phyloP scores from a whole-genome alignment of 2,888 invertebrate species.

The Melanargia galathea region DNA sequence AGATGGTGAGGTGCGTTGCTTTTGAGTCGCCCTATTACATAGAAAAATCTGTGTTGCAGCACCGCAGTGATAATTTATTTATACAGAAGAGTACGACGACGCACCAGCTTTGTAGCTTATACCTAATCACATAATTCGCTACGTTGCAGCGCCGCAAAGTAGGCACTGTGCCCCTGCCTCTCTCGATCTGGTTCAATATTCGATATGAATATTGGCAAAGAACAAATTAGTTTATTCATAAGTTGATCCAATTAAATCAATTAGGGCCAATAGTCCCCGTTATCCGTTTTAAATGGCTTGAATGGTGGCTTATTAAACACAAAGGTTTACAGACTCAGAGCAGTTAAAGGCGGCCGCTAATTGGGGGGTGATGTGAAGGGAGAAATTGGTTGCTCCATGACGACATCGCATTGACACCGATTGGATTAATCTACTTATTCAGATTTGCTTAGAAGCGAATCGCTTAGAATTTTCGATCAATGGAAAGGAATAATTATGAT shows the following conservation, averaged over 20 bases:
- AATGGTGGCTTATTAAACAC: constrained; percentile 18
- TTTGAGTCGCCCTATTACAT: too few relatives aligned
- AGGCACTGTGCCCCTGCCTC: too few relatives aligned
- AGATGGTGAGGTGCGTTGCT: too few relatives aligned
- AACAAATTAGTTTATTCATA: background rate
- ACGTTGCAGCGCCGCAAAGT: too few relatives aligned
- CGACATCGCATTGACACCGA: constrained; percentile 4
- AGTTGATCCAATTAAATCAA: background rate
- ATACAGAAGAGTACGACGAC: too few relatives aligned
- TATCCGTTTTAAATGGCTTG: constrained; percentile 7
- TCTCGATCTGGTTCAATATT: background rate
- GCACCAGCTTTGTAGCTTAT: too few relatives aligned
- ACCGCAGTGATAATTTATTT: too few relatives aligned
- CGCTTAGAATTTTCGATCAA: background rate
- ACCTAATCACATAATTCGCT: too few relatives aligned
- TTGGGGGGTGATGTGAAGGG: constrained; percentile 19
- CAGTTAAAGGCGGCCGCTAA: constrained; percentile 18
- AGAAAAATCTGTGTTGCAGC: too few relatives aligned
- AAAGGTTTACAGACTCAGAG: constrained; percentile 13
- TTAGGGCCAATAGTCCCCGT: background rate
- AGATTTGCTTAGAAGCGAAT: background rate
- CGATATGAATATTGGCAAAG: background rate
- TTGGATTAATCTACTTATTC: constrained; percentile 1
- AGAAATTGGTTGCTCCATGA: constrained; percentile 5
- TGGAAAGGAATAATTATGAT: background rate